These are phyloP conservation scores for Sinohyriopsis cumingii DNA, from an alignment of 2,888 invertebrate species.

Conservation along the genomic window DNA sequence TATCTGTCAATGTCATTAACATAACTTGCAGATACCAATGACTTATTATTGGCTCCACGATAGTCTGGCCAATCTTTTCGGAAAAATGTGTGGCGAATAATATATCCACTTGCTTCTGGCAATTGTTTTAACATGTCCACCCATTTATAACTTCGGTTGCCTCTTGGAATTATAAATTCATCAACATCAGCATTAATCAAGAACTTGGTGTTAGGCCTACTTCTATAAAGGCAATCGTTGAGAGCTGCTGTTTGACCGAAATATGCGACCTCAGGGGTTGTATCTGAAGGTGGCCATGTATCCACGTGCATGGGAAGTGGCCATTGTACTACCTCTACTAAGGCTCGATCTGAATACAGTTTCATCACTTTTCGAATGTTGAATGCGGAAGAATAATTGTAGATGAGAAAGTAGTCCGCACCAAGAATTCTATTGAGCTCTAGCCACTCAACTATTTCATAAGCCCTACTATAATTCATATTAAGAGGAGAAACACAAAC, in stretches of 20 bases:
- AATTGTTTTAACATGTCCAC: constrained; percentile 30
- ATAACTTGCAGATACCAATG: no score
- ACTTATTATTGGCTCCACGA: no score
- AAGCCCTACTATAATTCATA: constrained; percentile 49
- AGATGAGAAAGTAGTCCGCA: constrained; percentile 62
- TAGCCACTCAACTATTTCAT: constrained; percentile 66
- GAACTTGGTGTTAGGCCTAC: constrained; percentile 47
- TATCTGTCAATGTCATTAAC: constrained; percentile 22
- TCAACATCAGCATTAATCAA: constrained; percentile 67
- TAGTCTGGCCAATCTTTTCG: constrained; percentile 47
- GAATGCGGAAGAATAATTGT: constrained; percentile 53
- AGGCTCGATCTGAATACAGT: constrained; percentile 48
- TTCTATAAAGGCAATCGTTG: constrained; percentile 63
- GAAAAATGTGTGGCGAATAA: constrained; percentile 52
- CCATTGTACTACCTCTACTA: constrained; percentile 62
- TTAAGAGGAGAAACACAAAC: constrained; percentile 58
- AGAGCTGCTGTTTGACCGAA: constrained; percentile 62
- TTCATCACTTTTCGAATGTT: constrained; percentile 53
- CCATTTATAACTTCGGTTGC: constrained; percentile 42
- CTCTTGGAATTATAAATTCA: constrained; percentile 66
- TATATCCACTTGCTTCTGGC: constrained; percentile 14
- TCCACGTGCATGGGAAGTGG: constrained; percentile 54
- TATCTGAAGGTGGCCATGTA: constrained; percentile 27
- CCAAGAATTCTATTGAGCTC: constrained; percentile 66
- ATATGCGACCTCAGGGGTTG: constrained; percentile 59